Evolutionary conservation across 2,113 vertebrate species (phyloP).

Genomic region (Echinops telfairi): DNA sequence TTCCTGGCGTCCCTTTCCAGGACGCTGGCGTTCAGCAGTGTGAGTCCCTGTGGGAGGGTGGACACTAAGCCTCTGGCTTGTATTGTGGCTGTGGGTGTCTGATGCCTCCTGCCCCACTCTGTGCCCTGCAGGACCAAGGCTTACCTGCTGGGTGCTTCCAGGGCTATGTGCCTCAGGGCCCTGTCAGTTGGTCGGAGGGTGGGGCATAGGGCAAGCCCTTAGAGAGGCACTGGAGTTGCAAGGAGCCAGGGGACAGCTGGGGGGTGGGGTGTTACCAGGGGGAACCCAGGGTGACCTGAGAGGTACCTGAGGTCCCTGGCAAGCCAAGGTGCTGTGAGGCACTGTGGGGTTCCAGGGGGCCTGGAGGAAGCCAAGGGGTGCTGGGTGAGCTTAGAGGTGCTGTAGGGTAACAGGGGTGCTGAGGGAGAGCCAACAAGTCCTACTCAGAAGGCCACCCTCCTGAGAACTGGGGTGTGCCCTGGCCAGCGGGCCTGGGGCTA

Average conservation of each 20-base stretch:
- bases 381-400: no score
- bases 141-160: no score
- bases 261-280: rapidly evolving
- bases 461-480: background rate
- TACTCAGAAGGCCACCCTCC: background rate
- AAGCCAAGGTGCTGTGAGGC: background rate
- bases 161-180: background rate
- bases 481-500: background rate
- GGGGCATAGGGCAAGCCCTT: background rate
- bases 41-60: background rate
- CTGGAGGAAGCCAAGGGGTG: background rate
- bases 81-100: background rate
- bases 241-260: background rate
- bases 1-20: background rate
- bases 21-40: background rate
- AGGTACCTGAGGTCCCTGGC: background rate
- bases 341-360: background rate
- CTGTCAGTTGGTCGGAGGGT: background rate
- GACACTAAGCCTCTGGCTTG: no score
- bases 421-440: no score
- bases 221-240: background rate
- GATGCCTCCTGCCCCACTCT: background rate
- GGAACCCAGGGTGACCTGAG: background rate
- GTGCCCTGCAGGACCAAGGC: background rate
- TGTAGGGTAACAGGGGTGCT: no score